Evolutionary conservation across 92 coral and sea anemone species (phyloP), one percentile per base, ranked within the genome.

Genomic region (Paragorgia papillata): DNA sequence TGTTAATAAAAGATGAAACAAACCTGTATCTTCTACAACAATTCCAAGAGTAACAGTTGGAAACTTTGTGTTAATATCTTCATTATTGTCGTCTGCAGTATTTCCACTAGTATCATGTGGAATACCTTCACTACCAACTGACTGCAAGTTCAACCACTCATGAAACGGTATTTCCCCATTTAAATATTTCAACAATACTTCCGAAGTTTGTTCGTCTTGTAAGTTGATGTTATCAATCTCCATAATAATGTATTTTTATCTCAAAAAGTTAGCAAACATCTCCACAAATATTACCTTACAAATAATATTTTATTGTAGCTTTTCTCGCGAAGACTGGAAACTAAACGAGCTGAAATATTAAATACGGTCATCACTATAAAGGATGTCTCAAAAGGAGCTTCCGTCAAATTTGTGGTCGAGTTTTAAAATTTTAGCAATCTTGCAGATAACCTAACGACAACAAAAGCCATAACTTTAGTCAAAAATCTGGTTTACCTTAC

Each of bases 81-180:
- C 13, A 21, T 10, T 48, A 31, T 67, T 46, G 21, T 66, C 79
- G 24, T 29, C 80, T 9, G 57, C 60, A 39, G 76, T 50, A 33
- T 61, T 76, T 30, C 44, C 59, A 4, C 58, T 73, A n/a, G 30
- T 31, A 43, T 66, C 70, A 15, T 55, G 74, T 22, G 18, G 14
- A 22, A 10, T 20, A 14, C 25, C 66, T 7, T 55, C 67, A 55
- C 68, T 75, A 22, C 84, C 91, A 31, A 69, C 74, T 18, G 77
- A 70, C 46, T 70, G 62, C 39, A 70, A 33, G 76, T 94, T 88
- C 18, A 94, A 69, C 98, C 97, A 94, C 69, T 94, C 92, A 44
- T 86, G 82, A 69, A 94, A 92, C 30, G 94, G 79, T 55, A 94
- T 94, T 76, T 94, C 98, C 6, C 98, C 97, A 62, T 90, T 85